A percentile compares a stretch with the other conserved stretches of the same genome.
These are phyloP conservation scores for Apis florea DNA, from an alignment of 1,140 invertebrate species.

Conservation along the genomic window DNA sequence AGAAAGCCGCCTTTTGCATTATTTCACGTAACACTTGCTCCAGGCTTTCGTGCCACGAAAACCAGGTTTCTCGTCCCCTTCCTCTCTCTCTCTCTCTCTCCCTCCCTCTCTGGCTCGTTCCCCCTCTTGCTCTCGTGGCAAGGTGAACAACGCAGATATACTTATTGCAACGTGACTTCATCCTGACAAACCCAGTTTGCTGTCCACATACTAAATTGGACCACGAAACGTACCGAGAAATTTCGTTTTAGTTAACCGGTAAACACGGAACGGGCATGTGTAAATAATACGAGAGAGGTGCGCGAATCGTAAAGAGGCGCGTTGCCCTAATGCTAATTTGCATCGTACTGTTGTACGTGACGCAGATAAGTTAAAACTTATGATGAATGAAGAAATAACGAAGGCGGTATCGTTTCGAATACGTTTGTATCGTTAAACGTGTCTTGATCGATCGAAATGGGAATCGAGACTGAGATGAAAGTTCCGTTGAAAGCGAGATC, in stretches of 20 bases:
- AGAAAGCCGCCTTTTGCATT: conserved; percentile 56
- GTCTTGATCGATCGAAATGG: too few species aligned
- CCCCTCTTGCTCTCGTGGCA: neutral
- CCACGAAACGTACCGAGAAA: neutral
- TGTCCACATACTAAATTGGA: conserved; percentile 27
- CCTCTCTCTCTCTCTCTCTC: neutral
- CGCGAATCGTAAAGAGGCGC: neutral
- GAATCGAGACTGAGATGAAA: too few species aligned
- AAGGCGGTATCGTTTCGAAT: too few species aligned
- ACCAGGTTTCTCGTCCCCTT: conserved; percentile 12
- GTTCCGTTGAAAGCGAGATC: too few species aligned
- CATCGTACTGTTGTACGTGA: neutral
- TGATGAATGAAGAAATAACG: neutral
- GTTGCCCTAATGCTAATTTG: neutral
- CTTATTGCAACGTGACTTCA: conserved; percentile 39
- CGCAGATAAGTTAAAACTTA: neutral
- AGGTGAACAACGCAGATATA: conserved; percentile 46
- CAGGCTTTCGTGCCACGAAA: neutral
- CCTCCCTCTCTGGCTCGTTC: neutral
- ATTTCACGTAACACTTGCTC: conserved; percentile 53
- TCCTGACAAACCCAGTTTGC: neutral
- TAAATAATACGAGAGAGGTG: neutral
- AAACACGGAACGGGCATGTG: neutral
- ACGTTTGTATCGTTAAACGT: too few species aligned
- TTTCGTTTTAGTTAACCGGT: neutral